phyloP scores from a whole-genome alignment of 2,797 vertebrate genomes.

The Austrolebias charrua region DNA sequence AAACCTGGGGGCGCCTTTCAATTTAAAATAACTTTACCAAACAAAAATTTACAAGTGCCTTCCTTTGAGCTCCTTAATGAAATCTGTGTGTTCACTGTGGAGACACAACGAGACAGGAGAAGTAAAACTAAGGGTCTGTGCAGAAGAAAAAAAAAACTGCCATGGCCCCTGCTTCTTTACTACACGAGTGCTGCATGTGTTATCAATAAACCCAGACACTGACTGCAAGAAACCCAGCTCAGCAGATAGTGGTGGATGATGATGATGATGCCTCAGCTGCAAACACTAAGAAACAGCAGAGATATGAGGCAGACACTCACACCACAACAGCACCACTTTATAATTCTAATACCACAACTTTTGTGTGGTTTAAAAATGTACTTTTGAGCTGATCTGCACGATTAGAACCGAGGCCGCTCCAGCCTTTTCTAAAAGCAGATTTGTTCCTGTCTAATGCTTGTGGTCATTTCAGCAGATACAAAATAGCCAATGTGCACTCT shows the following conservation, averaged over 20 bases:
- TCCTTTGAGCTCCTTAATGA: background rate
- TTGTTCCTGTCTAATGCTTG: background rate
- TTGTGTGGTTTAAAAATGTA: conserved; percentile 9
- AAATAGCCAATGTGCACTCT: background rate
- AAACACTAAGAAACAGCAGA: conserved; percentile 19
- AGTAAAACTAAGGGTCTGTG: background rate
- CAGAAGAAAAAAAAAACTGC: background rate
- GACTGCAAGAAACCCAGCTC: conserved; percentile 64
- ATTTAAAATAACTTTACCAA: no score
- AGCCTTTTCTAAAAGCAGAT: background rate
- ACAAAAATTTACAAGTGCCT: no score
- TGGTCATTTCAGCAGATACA: no score
- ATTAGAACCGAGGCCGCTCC: background rate
- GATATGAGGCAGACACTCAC: conserved; percentile 26
- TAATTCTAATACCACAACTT: conserved; percentile 20
- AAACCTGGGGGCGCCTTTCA: background rate
- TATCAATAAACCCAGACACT: conserved; percentile 72
- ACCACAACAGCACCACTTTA: conserved; percentile 26
- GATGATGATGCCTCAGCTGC: conserved; percentile 41
- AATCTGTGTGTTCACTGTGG: background rate
- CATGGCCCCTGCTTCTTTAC: conserved; percentile 37
- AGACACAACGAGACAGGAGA: background rate
- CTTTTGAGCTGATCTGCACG: background rate
- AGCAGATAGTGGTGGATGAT: conserved; percentile 50
- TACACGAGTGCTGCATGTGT: conserved; percentile 53